Conservation (phyloP, 2,113 vertebrate species). For the Eublepharis macularius region DNA sequence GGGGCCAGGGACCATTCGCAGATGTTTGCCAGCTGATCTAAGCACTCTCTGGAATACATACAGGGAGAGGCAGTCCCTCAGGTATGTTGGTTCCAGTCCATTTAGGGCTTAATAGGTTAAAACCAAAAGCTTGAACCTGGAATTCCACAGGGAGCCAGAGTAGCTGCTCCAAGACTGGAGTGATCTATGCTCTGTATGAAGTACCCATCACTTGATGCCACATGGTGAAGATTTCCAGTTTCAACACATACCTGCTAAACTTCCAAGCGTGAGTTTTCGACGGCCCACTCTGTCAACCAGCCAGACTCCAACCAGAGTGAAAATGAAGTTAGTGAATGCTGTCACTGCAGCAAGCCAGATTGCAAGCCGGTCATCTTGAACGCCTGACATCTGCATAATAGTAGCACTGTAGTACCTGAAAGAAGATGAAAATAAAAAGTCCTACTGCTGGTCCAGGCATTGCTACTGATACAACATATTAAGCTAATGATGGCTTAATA, state of each 20-base stretch:
- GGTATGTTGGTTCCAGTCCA: too few relatives aligned
- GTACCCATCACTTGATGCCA: neutral
- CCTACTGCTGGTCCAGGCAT: fast-evolving
- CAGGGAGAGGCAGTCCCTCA: too few relatives aligned
- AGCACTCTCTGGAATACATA: too few relatives aligned
- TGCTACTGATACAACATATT: too few relatives aligned
- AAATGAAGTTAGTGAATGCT: constrained; percentile 95
- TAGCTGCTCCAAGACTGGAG: too few relatives aligned
- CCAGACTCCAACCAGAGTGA: constrained; percentile 95
- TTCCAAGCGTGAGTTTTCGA: constrained; percentile 90
- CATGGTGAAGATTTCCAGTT: neutral
- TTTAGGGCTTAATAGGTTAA: too few relatives aligned
- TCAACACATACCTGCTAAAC: constrained; percentile 84
- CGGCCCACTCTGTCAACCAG: constrained; percentile 94
- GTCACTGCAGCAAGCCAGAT: constrained; percentile 94
- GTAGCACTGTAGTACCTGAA: constrained; percentile 97
- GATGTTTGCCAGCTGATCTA: too few relatives aligned
- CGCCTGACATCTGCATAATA: constrained; percentile 98
- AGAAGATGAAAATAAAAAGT: constrained; percentile 26
- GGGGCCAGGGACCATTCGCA: too few relatives aligned
- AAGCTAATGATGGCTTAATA: constrained; percentile 30
- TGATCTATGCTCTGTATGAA: too few relatives aligned
- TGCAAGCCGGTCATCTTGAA: constrained; percentile 89
- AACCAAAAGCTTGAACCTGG: too few relatives aligned
- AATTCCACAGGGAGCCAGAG: too few relatives aligned